A percentile compares a stretch with the other conserved stretches of the same genome.
phyloP scores from a whole-genome alignment of 1,140 invertebrate species.

The Laodelphax striatellus region DNA sequence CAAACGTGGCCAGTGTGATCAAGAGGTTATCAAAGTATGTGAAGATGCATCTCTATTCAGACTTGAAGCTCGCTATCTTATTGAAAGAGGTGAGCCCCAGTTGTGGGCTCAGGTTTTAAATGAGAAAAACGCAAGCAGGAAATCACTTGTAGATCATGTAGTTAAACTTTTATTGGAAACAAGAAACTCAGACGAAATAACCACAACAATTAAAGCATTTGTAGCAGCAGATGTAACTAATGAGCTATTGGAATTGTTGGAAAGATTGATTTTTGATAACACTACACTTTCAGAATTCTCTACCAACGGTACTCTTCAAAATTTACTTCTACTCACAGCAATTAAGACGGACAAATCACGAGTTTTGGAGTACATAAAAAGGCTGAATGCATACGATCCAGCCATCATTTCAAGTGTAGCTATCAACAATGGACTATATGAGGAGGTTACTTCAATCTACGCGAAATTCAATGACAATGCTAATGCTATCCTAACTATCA shows the following conservation, averaged over 20 bases:
- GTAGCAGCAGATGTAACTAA: conserved; percentile 99
- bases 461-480: conserved; percentile 99
- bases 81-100: conserved; percentile 84
- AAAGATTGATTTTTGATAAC: conserved; percentile 97
- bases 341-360: conserved; percentile 95
- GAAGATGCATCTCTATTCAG: conserved; percentile 99
- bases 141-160: conserved; percentile 97
- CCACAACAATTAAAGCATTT: conserved; percentile 97
- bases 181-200: conserved; percentile 97
- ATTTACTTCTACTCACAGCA: conserved; percentile 65
- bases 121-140: conserved; percentile 70
- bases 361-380: conserved; percentile 94
- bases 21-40: conserved; percentile 93
- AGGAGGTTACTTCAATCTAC: conserved; percentile 99
- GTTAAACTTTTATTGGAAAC: conserved; percentile 94
- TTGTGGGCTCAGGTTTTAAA: conserved; percentile 94
- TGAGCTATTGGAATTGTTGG: conserved; percentile 95
- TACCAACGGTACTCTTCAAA: conserved; percentile 78
- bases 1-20: conserved; percentile 92
- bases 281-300: conserved; percentile 89
- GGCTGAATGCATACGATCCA: conserved; percentile 97
- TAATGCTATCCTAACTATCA: conserved; percentile 95
- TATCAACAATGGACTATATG: conserved; percentile 91
- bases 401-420: conserved; percentile 99
- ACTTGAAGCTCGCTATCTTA: conserved; percentile 91